These are phyloP conservation scores for Hedychridium roseum DNA, from an alignment of 2,888 invertebrate species.

Conservation along the genomic window DNA sequence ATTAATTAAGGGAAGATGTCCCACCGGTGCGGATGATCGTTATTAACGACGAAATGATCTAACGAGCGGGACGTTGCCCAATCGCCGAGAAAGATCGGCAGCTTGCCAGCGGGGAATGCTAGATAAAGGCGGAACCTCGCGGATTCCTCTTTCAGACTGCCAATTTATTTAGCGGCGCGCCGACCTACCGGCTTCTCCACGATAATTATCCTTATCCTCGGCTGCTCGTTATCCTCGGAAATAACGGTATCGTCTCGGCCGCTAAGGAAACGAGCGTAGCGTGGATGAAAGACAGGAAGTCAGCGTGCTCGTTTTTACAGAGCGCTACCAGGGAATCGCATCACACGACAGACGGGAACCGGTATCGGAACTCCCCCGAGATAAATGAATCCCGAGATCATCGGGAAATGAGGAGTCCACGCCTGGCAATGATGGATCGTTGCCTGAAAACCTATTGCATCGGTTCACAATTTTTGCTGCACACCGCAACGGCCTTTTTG, in stretches of 20 bases:
- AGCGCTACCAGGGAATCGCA: not conserved
- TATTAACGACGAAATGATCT: too few species aligned
- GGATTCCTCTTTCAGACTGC: not conserved
- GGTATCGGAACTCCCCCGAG: not conserved
- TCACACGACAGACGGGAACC: not conserved
- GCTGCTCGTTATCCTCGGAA: not conserved
- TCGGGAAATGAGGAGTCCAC: not conserved
- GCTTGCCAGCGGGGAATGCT: too few species aligned
- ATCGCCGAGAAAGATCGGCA: too few species aligned
- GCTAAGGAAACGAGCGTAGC: not conserved
- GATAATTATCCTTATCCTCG: constrained; percentile 3
- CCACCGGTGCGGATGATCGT: too few species aligned
- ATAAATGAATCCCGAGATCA: too few species aligned
- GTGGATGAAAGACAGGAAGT: not conserved
- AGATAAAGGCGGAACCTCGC: too few species aligned
- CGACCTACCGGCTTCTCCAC: not conserved
- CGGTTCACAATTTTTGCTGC: too few species aligned
- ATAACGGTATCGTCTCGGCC: constrained; percentile 1
- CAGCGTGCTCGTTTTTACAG: not conserved
- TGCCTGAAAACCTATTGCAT: too few species aligned
- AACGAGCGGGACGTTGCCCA: too few species aligned
- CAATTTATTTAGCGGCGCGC: constrained; percentile 1
- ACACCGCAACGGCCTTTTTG: too few species aligned
- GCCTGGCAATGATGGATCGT: too few species aligned
- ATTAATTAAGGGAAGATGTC: too few species aligned